Evolutionary conservation across 2,888 invertebrate species (phyloP), one percentile per base, ranked within the genome.

Genomic region (Boloria euphrosyne): DNA sequence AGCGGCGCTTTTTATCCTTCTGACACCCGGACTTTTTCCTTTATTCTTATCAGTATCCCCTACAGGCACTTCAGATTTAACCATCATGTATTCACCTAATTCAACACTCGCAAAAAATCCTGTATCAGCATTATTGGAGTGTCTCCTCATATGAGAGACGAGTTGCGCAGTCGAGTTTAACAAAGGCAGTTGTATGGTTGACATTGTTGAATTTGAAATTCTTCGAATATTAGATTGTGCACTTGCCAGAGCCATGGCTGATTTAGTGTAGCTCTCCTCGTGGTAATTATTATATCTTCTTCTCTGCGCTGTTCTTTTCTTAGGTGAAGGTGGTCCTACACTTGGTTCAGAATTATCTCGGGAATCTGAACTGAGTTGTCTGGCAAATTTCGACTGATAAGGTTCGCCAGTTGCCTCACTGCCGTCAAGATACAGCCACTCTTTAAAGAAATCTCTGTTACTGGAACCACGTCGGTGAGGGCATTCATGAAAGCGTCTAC

Each of bases 1-100:
- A 0, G 95, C 95, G 1, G 95, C 93, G 74, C 95, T 95, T 76
- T 95, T 94, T 61, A 95, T 95, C 54, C 95, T 88, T 54, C 95
- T 87, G 3, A 95, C 95, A 13, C 94, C 94, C 10, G 93, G 85
- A 77, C 92, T 93, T 71, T 95, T 93, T 0, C 94, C 94, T 74
- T 94, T 94, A 57, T 71, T 81, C 72, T 85, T 86, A 52, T 92
- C 88, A 31, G 78, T 71, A 59, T 91, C 87, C 72, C 92, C 84
- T 70, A 86, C 78, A 70, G 94, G 92, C 74, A 92, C 86, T 86
- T 91, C 90, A 1, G 87, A 80, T 75, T 91, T 92, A 2, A 90
- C 92, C 89, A 91, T 89, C 93, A 93, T 92, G 68, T 92, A 92
- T 68, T 92, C 91, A 5, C 93, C 93, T 49, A 93, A 81, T 66